Evolutionary conservation across 2,113 vertebrate species (phyloP).

Genomic region (Ictalurus punctatus): DNA sequence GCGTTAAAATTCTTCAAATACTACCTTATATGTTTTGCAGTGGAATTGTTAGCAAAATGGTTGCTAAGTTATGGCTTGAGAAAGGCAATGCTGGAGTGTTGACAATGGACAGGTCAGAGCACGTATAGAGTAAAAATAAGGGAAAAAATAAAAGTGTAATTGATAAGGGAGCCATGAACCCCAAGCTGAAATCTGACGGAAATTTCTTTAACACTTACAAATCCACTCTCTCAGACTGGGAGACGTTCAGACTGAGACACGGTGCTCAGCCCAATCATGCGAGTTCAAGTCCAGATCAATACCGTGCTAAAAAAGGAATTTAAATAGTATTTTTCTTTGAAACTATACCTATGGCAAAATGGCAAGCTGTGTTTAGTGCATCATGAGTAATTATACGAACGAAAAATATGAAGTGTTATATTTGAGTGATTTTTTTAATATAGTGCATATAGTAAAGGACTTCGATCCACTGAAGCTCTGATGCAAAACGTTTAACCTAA

Average conservation of each 20-base stretch:
- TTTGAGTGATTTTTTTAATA: not conserved
- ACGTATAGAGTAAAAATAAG: not conserved
- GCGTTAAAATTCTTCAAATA: not conserved
- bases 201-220: conserved; percentile 12
- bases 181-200: not conserved
- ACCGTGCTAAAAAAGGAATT: not conserved
- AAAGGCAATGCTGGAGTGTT: not conserved
- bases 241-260: not conserved
- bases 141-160: not conserved
- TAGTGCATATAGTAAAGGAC: not conserved
- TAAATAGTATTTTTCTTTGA: not conserved
- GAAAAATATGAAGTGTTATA: not conserved
- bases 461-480: not conserved
- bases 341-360: not conserved
- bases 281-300: not conserved
- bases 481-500: not conserved
- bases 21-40: conserved; percentile 20
- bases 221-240: not conserved
- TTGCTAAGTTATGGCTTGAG: not conserved
- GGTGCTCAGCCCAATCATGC: not conserved
- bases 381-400: conserved; percentile 1
- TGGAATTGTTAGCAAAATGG: not conserved
- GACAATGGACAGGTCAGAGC: not conserved
- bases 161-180: not conserved
- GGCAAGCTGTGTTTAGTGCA: not conserved